Base-by-base conservation (phyloP, 2,888 invertebrate genomes). In the Dexiosoma caninum region DNA sequence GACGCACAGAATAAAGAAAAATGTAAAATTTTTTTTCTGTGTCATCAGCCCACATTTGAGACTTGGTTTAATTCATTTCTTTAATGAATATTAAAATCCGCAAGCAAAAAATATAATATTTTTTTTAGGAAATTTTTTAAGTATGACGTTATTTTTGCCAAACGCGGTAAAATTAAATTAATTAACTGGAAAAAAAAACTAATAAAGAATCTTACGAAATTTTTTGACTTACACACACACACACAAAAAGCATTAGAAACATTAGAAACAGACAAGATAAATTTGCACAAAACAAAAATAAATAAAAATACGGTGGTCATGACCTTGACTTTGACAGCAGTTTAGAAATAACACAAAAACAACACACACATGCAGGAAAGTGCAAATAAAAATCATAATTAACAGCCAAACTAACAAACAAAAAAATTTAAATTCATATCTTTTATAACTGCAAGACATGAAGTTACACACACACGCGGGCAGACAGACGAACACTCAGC, bases 321-420 rank as follows among this genome's bases (percentile, higher is more conserved):
- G 80, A 80, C 80, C 80, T 80, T 80, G 80, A 80, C 80, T 80
- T 71, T 72, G 71, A 49, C 76, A 72, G 67, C 66, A 67, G 16
- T 40, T 59, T 37, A 37, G n/a, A 55, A 23, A 19, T 55, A 37
- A 46, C 23, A 66, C n/a, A 14, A 0, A 23, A 14, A 30, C 19
- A 42, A 30, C 60, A 16, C 57, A 35, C 0, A n/a, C 51, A 46
- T 27, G 46, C 59, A 70, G 53, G 46, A 75, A 75, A 80, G 66
- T 80, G 70, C 70, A 72, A 74, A 77, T 51, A 66, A 60, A 70
- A 66, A 71, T 60, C 42, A 51, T 59, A 35, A 70, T 69, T 72
- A 64, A 51, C 40, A 62, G 10, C 7, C 19, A 70, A n/a, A n/a
- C n/a, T 42, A 70, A 37, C n/a, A 30, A 53, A 69, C n/a, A 14